Conservation (phyloP, 2,888 invertebrate genomes). For the Hypomecis punctinalis region DNA sequence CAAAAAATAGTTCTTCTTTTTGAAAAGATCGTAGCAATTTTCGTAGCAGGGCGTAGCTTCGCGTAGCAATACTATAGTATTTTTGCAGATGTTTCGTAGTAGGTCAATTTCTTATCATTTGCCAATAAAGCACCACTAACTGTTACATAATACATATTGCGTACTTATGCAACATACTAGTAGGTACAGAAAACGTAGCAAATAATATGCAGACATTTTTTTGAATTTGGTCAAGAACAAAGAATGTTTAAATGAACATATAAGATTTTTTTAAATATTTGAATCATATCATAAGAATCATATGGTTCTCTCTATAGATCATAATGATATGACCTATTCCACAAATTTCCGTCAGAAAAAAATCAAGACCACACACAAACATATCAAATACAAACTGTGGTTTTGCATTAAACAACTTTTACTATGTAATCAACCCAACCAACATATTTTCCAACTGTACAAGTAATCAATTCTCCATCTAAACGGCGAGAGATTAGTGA, state of each 20-base stretch:
- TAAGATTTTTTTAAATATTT: too few species aligned
- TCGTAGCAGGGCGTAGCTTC: conserved; percentile 26
- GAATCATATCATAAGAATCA: too few species aligned
- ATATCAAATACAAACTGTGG: too few species aligned
- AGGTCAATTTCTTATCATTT: conserved; percentile 3
- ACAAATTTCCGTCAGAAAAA: too few species aligned
- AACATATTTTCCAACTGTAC: too few species aligned
- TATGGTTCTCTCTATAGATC: too few species aligned
- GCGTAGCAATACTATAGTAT: conserved; percentile 10
- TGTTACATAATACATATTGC: conserved; percentile 4
- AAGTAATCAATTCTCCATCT: neutral
- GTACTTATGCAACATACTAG: conserved; percentile 28
- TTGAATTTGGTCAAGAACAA: neutral
- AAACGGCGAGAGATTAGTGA: neutral
- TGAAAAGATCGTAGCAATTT: conserved; percentile 8
- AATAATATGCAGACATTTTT: neutral
- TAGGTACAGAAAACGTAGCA: conserved; percentile 4
- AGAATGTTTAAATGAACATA: neutral
- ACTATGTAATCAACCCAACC: too few species aligned
- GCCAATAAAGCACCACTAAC: conserved; percentile 2
- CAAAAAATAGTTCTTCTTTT: too few species aligned
- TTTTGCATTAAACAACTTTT: too few species aligned
- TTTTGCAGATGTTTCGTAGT: neutral
- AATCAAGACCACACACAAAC: too few species aligned
- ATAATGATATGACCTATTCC: too few species aligned